Conservation (phyloP, 2,113 vertebrate genomes). For the Etheostoma spectabile region DNA sequence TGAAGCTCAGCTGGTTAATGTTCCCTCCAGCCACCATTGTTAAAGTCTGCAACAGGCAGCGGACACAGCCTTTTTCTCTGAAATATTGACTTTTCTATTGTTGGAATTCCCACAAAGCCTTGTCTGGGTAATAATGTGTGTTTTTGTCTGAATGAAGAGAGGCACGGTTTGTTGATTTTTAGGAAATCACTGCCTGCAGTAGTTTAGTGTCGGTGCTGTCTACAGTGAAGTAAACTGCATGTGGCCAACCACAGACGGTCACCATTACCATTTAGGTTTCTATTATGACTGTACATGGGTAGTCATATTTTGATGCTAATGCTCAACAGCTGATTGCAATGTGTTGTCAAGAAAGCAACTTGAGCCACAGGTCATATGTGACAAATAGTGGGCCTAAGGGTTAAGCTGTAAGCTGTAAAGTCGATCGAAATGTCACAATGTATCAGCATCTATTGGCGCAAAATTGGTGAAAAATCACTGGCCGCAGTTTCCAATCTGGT, state of each 20-base stretch:
- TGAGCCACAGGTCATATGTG: background rate
- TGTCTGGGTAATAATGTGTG: slow-evolving; percentile 38
- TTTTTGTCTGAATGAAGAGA: slow-evolving; percentile 37
- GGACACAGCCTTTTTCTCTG: slow-evolving; percentile 6
- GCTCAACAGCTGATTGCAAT: no score
- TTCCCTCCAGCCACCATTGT: slow-evolving; percentile 25
- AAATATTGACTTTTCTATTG: slow-evolving; percentile 14
- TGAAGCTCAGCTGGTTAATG: slow-evolving; percentile 21
- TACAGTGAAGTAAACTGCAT: background rate
- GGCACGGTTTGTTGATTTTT: slow-evolving; percentile 14
- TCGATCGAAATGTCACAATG: no score
- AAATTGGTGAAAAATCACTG: no score
- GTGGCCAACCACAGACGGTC: slow-evolving; percentile 4
- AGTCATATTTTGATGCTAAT: background rate
- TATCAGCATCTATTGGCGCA: no score
- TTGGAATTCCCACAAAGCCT: slow-evolving; percentile 14
- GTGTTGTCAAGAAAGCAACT: background rate
- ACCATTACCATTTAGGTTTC: background rate
- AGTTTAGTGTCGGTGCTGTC: background rate
- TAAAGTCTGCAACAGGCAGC: slow-evolving; percentile 5
- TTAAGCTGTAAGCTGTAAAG: no score
- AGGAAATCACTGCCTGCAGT: slow-evolving; percentile 5
- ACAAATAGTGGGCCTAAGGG: background rate
- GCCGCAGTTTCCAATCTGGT: no score
- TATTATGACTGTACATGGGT: background rate